Evolutionary conservation across 2,113 vertebrate species (phyloP).

Genomic region (Amazona vittata): DNA sequence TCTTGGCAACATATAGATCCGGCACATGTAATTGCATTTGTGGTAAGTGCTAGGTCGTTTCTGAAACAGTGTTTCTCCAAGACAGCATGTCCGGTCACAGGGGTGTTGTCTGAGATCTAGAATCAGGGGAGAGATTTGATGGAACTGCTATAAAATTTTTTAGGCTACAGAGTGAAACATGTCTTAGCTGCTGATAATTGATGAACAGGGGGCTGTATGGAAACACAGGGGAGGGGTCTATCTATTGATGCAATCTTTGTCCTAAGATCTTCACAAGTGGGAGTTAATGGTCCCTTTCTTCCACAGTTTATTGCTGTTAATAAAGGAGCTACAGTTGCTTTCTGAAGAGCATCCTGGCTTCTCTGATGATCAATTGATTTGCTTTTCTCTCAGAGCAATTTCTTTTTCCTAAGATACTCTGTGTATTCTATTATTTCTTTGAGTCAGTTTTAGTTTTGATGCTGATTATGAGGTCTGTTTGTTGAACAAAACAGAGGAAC

Average conservation of each 20-base stretch:
- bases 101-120: not conserved
- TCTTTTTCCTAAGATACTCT: not conserved
- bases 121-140: not conserved
- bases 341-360: constrained; percentile 10
- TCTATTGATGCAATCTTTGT: not conserved
- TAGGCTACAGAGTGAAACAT: not conserved
- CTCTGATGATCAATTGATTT: not conserved
- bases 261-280: not conserved
- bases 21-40: not conserved
- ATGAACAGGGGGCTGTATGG: not conserved
- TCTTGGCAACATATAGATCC: not conserved
- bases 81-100: not conserved
- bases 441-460: not conserved
- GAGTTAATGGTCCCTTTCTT: not conserved
- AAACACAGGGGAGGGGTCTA: not conserved
- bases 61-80: not conserved
- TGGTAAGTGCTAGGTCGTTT: not conserved
- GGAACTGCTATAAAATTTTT: not conserved
- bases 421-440: not conserved
- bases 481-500: not conserved
- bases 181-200: not conserved
- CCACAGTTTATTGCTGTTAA: not conserved
- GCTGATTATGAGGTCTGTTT: not conserved
- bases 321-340: not conserved
- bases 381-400: not conserved